A percentile compares a stretch with the other conserved stretches of the same genome.
These are phyloP conservation scores for Drosophila tristis DNA, from an alignment of 1,140 invertebrate genomes.

Conservation along the genomic window DNA sequence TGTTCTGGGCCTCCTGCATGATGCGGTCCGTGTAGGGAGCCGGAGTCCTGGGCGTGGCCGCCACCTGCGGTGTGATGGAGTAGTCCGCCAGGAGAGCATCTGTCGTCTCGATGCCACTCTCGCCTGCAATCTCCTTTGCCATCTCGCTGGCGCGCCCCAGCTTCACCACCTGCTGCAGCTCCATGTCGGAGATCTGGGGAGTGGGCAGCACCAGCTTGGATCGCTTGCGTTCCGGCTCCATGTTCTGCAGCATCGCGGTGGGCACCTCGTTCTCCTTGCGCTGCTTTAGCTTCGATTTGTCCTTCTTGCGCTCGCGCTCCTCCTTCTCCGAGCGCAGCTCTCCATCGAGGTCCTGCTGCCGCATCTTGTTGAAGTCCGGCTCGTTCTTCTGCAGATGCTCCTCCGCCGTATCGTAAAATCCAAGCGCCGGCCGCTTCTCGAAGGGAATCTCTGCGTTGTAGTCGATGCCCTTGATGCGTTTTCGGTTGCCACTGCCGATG, in stretches of 20 bases:
- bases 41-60: conserved; percentile 94
- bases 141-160: conserved; percentile 97
- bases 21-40: conserved; percentile 90
- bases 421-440: conserved; percentile 95
- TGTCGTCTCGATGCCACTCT: conserved; percentile 91
- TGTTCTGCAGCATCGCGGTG: conserved; percentile 93
- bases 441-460: conserved; percentile 99
- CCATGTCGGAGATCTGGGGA: conserved; percentile 98
- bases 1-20: conserved; percentile 98
- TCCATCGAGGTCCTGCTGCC: conserved; percentile 97
- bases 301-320: conserved; percentile 94
- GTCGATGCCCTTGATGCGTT: conserved; percentile 90
- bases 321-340: conserved; percentile 95
- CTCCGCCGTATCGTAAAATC: conserved; percentile 97
- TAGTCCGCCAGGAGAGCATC: conserved; percentile 97
- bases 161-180: conserved; percentile 97
- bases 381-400: conserved; percentile 95
- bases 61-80: conserved; percentile 91
- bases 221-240: conserved; percentile 96
- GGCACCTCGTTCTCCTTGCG: conserved; percentile 98
- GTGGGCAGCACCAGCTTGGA: conserved; percentile 98
- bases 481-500: conserved; percentile 87
- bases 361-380: conserved; percentile 94
- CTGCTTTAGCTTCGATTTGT: conserved; percentile 96
- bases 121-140: conserved; percentile 95